Evolutionary conservation across 92 coral and sea anemone species (phyloP).

Genomic region (Pocillopora meandrina): DNA sequence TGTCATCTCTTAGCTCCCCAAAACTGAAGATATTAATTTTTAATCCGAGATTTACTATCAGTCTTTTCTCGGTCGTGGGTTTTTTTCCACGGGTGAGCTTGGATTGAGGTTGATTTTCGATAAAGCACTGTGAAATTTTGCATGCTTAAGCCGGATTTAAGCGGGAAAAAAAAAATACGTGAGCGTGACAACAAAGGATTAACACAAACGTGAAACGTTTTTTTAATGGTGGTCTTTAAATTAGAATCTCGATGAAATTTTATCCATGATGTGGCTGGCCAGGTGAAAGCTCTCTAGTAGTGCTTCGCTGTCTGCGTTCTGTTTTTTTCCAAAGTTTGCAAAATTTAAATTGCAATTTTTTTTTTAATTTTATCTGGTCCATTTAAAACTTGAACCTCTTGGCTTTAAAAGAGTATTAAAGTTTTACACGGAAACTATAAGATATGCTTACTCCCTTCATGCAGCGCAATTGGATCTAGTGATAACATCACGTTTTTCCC

Average conservation of each 20-base stretch:
- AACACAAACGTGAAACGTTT: not conserved
- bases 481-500: conserved; percentile 21
- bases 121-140: no score
- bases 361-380: not conserved
- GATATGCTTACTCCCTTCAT: not conserved
- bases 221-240: not conserved
- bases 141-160: no score
- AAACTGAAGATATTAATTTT: no score
- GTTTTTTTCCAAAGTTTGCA: not conserved
- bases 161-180: no score
- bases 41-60: no score
- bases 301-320: not conserved
- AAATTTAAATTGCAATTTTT: not conserved
- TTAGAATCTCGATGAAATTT: not conserved
- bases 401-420: not conserved
- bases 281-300: not conserved
- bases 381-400: not conserved
- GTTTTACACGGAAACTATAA: conserved; percentile 15
- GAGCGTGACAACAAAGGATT: not conserved
- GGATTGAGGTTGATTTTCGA: no score
- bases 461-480: not conserved
- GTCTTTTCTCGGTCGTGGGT: no score
- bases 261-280: not conserved
- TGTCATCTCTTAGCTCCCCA: no score
- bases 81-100: no score